phyloP scores from a whole-genome alignment of 1,140 invertebrate genomes.

The Eumeta japonica region DNA sequence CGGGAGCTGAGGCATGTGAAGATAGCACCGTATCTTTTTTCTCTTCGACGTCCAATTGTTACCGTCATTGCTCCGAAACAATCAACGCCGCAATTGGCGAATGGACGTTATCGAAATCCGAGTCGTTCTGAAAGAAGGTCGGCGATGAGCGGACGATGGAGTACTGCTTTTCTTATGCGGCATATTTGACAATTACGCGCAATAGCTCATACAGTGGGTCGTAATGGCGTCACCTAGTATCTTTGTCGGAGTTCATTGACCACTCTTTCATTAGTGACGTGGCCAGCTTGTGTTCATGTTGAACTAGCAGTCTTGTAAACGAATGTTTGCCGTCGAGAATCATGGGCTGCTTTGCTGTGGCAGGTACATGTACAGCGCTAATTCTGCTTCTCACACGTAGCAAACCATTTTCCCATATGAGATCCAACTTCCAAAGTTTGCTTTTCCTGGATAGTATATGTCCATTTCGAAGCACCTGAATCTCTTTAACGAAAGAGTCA shows the following conservation, averaged over 20 bases:
- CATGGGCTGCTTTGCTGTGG: neutral
- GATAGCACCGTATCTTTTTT: slow-evolving; percentile 33
- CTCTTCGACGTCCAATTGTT: slow-evolving; percentile 15
- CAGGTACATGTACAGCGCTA: neutral
- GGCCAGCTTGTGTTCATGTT: slow-evolving; percentile 11
- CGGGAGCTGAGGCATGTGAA: slow-evolving; percentile 32
- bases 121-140: slow-evolving; percentile 13
- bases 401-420: neutral
- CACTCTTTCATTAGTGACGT: slow-evolving; percentile 14
- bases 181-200: neutral
- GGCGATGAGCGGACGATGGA: slow-evolving; percentile 10
- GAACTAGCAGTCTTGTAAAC: slow-evolving; percentile 4
- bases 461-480: neutral
- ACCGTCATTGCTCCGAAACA: slow-evolving; percentile 20
- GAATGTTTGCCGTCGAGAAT: slow-evolving; percentile 4
- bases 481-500: neutral
- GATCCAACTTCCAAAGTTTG: neutral
- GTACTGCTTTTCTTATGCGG: slow-evolving; percentile 2
- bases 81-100: slow-evolving; percentile 15
- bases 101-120: slow-evolving; percentile 16
- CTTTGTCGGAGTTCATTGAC: slow-evolving; percentile 15
- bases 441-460: neutral
- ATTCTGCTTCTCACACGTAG: neutral
- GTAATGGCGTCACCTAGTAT: slow-evolving; percentile 2
- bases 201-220: slow-evolving; percentile 1